Evolutionary conservation across 2,113 vertebrate species (phyloP).

Genomic region (Propithecus coquereli): DNA sequence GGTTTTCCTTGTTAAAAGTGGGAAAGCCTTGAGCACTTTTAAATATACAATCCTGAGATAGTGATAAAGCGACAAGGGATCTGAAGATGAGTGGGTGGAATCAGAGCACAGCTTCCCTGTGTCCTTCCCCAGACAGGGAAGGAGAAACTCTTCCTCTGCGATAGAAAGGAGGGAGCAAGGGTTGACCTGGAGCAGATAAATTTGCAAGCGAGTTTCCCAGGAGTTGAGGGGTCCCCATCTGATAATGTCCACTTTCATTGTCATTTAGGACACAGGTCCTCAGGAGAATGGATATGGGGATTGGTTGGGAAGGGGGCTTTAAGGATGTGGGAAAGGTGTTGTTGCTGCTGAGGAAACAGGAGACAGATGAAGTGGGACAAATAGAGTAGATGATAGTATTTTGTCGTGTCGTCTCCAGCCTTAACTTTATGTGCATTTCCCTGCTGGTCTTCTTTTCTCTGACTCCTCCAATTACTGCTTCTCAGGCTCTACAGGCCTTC

Average conservation of each 20-base stretch:
- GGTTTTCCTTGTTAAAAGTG: not conserved
- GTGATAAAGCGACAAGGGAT: not conserved
- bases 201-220: not conserved
- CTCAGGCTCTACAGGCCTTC: not conserved
- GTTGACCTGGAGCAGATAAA: not conserved
- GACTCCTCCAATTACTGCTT: not conserved
- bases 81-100: not conserved
- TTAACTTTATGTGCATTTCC: not conserved
- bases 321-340: not conserved
- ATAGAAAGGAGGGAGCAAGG: not conserved
- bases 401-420: not conserved
- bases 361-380: not conserved
- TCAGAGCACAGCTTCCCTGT: not conserved
- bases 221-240: not conserved
- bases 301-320: not conserved
- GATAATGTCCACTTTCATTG: not conserved
- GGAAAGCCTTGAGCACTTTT: not conserved
- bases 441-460: not conserved
- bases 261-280: not conserved
- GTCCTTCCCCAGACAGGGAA: not conserved
- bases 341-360: not conserved
- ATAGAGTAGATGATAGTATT: not conserved
- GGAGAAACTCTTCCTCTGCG: not conserved
- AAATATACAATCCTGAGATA: not conserved
- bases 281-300: not conserved